Evolutionary conservation across 2,113 vertebrate genomes (phyloP).

Genomic region (Peucedramus taeniatus): DNA sequence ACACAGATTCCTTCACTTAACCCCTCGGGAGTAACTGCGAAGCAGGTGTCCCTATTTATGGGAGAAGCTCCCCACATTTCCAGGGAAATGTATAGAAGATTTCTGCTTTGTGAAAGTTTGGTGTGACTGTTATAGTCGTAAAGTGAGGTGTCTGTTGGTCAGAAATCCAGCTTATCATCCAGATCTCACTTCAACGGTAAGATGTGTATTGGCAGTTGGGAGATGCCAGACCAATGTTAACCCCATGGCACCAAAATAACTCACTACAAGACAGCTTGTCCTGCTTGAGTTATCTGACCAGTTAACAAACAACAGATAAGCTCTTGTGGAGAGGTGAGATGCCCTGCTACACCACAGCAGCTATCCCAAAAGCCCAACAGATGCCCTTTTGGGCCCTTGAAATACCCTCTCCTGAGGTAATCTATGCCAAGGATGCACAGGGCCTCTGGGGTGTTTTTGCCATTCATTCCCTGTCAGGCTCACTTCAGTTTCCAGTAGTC

Average conservation of each 20-base stretch:
- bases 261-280: background rate
- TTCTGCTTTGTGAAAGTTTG: background rate
- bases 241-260: background rate
- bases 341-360: background rate
- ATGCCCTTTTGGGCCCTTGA: background rate
- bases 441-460: background rate
- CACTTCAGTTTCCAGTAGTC: background rate
- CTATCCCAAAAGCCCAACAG: background rate
- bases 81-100: background rate
- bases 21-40: background rate
- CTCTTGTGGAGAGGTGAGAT: background rate
- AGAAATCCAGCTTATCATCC: background rate
- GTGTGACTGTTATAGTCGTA: background rate
- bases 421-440: background rate
- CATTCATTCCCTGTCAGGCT: background rate
- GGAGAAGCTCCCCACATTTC: background rate
- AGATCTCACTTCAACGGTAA: background rate
- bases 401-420: background rate
- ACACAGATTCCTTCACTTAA: background rate
- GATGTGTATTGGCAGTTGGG: background rate
- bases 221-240: background rate
- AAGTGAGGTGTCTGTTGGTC: background rate
- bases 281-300: background rate
- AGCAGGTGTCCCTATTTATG: background rate
- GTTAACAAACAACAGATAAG: background rate